Conservation (phyloP, 2,113 vertebrate genomes). For the Hystrix brachyura region DNA sequence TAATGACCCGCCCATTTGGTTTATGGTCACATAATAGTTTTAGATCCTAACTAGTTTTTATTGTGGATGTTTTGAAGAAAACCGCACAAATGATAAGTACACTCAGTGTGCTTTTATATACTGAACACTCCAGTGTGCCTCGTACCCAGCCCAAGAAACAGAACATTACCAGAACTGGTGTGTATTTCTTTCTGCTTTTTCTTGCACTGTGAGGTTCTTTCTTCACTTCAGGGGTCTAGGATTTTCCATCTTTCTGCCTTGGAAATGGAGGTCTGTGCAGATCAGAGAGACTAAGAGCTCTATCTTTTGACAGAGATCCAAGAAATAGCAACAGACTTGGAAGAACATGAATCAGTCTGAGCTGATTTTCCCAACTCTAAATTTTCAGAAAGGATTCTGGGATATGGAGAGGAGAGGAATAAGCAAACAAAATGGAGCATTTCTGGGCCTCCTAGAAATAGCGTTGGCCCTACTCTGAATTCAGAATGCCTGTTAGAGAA, state of each 20-base stretch:
- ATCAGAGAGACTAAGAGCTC: neutral
- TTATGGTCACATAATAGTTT: neutral
- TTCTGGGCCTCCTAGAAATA: too few species aligned
- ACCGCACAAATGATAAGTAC: neutral
- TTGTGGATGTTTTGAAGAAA: neutral
- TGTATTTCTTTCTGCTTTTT: neutral
- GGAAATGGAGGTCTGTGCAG: neutral
- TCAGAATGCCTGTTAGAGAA: too few species aligned
- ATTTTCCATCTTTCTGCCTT: neutral
- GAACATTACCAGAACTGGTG: neutral
- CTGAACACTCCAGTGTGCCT: neutral
- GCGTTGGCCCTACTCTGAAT: too few species aligned
- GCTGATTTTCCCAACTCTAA: neutral
- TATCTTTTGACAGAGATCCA: conserved; percentile 26
- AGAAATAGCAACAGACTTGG: neutral
- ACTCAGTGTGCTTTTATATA: neutral
- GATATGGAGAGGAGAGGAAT: too few species aligned
- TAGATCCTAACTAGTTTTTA: neutral
- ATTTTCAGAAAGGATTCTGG: too few species aligned
- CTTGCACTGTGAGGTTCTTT: neutral
- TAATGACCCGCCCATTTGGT: neutral
- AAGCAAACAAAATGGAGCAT: too few species aligned
- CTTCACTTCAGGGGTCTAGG: neutral
- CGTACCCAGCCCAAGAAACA: neutral
- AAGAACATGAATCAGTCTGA: neutral